Base-by-base conservation (phyloP, 1,140 invertebrate genomes). In the Magallana ariakensis region DNA sequence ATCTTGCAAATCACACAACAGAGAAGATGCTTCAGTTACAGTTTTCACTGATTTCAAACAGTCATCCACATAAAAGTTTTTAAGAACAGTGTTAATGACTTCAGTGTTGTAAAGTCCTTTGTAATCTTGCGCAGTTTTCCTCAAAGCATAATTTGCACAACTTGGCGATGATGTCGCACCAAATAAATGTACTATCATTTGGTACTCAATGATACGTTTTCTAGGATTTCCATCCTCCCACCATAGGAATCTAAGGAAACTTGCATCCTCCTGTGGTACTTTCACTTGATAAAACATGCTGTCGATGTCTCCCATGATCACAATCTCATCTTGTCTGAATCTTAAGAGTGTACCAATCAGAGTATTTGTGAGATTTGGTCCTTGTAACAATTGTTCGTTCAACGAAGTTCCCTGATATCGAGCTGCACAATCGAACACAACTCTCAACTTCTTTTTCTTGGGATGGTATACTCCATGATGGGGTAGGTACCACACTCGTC, bases 51-150 rank as follows among this genome's bases (percentile, higher is more conserved):
- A 89, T 82, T 87, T 90, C 16, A 92, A 53, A 15, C 89, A 89
- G 80, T 92, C 92, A 84, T 92, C 92, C 19, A 92, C 90, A 82
- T 91, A 92, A 87, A 92, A 91, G 80, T 90, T 85, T 13, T 60
- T 46, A 13, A 81, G 58, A 3, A 92, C 60, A 84, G 89, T 89
- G 15, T 88, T 62, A 3, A 84, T 22, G 5, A 88, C 89, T 57
- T 89, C 86, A 1, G 60, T 3, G 11, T 87, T 83, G 33, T 46
- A 60, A 11, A 60, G 58, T 60, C 58, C 58, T 60, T 60, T 60
- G 11, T 82, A 60, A 55, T 91, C 87, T 16, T 60, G 33, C 0
- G 90, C 90, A 0, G 89, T 26, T 75, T 84, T 83, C 81, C 83
- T 1, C 8, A 58, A 55, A 82, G 58, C 16, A 66, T 66, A n/a